These are phyloP conservation scores for Dendropsophus ebraccatus DNA, from an alignment of 2,113 vertebrate species.

Conservation along the genomic window DNA sequence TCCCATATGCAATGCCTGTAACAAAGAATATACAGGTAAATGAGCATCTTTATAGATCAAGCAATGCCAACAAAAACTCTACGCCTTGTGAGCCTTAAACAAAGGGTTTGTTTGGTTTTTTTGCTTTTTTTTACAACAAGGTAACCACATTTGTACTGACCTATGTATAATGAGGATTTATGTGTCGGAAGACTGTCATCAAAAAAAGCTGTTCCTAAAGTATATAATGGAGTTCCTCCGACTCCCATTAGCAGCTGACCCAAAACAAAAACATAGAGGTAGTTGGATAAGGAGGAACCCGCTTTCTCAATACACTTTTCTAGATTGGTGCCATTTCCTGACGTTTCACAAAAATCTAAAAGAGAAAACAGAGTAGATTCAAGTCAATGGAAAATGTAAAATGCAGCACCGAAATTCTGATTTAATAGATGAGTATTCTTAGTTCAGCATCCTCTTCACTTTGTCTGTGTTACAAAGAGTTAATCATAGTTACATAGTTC, in stretches of 20 bases:
- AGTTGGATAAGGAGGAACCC: slow-evolving; percentile 66
- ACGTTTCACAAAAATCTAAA: slow-evolving; percentile 70
- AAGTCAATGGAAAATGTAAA: not conserved
- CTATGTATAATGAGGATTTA: slow-evolving; percentile 80
- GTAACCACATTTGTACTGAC: slow-evolving; percentile 68
- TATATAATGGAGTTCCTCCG: slow-evolving; percentile 80
- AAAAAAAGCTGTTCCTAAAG: slow-evolving; percentile 79
- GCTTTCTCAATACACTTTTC: slow-evolving; percentile 60
- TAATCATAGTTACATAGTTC: no score
- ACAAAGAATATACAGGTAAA: not conserved
- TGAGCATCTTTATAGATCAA: not conserved
- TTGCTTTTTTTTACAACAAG: not conserved
- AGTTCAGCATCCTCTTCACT: no score
- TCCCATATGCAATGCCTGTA: slow-evolving; percentile 77
- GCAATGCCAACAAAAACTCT: not conserved
- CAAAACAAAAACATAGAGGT: slow-evolving; percentile 77
- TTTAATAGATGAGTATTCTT: no score
- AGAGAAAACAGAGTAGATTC: slow-evolving; percentile 23
- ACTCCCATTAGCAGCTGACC: slow-evolving; percentile 76
- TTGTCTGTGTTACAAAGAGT: no score
- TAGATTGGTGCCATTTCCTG: slow-evolving; percentile 43
- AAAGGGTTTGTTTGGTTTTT: no score
- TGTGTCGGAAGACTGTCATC: slow-evolving; percentile 79
- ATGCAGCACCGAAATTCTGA: no score
- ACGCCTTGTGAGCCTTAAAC: not conserved